Evolutionary conservation across 2,888 invertebrate species (phyloP), one percentile per base, ranked within the genome.

Genomic region (Choristoneura rosaceana): DNA sequence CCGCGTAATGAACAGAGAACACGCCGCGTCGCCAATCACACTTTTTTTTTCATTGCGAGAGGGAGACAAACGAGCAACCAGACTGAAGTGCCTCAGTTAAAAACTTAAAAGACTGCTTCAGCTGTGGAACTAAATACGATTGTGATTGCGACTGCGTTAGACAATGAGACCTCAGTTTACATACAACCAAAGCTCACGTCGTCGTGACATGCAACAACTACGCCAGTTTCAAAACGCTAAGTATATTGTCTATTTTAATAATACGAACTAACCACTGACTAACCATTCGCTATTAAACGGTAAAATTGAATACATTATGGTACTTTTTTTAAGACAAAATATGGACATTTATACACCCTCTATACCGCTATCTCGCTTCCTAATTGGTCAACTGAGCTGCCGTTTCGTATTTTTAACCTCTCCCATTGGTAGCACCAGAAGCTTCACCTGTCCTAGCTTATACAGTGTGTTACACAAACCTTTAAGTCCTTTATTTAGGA

Each of bases 241-340:
- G 17, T 25, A 12, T 55, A 55, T 25, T 55, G 17, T 66, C 33
- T 10, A 59, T 43, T 58, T 17, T 43, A 43, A 41, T 14, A 15
- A 17, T 63, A 47, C 63, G 55, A 43, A 45, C 63, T 70, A 70
- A 55, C 58, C 47, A 64, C 59, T 15, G 2, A 25, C 60, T 60
- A 55, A 45, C 17, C 12, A 60, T 45, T 66, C 8, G 34, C 71
- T 67, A 71, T 38, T 9, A 61, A 70, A 66, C 43, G 1, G 50
- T 70, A 34, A 45, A 58, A 71, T 45, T 71, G 71, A 71, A 71
- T 71, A 71, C 71, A 71, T 43, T 62, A 55, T 45, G 71, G 71
- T 71, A 43, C 66, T 47, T 60, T 64, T 47, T 64, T 47, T 38
- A 59, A 17, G 34, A 69, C 17, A 60, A n/a, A 70, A 52, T 67